A percentile compares a stretch with the other conserved stretches of the same genome.
Conservation (phyloP, 2,113 vertebrate genomes). For the Channa argus region DNA sequence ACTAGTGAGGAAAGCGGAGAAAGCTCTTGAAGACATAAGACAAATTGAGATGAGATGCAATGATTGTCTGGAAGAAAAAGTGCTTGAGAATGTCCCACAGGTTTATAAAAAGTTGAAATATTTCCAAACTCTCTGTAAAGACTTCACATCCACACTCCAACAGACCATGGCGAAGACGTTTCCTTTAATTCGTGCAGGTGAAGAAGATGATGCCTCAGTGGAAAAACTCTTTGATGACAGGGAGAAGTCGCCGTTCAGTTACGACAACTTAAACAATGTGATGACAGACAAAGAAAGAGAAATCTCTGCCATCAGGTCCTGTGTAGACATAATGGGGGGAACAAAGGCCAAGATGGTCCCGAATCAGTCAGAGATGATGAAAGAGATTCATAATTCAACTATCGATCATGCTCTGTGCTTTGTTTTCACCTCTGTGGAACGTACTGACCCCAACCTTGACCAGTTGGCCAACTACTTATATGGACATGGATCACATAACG, state of each 20-base stretch:
- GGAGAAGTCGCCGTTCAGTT: not conserved
- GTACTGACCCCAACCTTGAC: not conserved
- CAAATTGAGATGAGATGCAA: not conserved
- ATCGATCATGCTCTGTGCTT: conserved; percentile 4
- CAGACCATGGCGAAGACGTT: not conserved
- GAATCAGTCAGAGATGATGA: not conserved
- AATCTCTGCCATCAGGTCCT: conserved; percentile 2
- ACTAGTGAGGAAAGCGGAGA: not conserved
- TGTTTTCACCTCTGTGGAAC: conserved; percentile 20
- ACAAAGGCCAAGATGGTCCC: not conserved
- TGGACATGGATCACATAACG: not conserved
- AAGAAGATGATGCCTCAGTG: conserved; percentile 27
- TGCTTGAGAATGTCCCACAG: not conserved
- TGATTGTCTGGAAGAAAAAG: not conserved
- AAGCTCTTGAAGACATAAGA: not conserved
- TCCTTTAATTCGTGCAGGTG: not conserved
- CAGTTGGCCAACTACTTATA: not conserved
- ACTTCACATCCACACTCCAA: not conserved
- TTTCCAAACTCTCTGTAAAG: not conserved
- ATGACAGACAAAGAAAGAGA: conserved; percentile 8
- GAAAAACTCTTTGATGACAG: not conserved
- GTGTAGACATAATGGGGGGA: not conserved
- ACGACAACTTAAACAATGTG: not conserved
- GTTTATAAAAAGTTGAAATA: not conserved
- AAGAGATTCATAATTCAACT: not conserved